Conservation (phyloP, 2,888 invertebrate species). For the Cephus runcator region DNA sequence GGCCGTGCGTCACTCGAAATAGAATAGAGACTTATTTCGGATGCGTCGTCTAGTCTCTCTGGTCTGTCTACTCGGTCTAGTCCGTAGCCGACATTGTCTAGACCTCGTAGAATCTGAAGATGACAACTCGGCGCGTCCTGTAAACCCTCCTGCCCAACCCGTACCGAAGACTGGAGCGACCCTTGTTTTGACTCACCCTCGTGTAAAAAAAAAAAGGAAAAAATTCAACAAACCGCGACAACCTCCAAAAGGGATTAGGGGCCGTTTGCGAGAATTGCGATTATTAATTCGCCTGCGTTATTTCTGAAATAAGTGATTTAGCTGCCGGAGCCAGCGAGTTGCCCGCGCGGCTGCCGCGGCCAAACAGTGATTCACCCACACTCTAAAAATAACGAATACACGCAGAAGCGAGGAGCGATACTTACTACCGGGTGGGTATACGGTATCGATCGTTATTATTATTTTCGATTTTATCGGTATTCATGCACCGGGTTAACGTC, state of each 20-base stretch:
- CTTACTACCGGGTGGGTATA: background rate
- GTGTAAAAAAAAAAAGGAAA: background rate
- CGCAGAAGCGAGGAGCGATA: conserved; percentile 4
- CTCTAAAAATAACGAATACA: conserved; percentile 57
- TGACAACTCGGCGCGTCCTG: background rate
- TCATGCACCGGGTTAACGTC: background rate
- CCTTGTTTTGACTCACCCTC: background rate
- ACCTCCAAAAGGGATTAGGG: background rate
- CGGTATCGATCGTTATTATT: background rate
- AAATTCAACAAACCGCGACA: background rate
- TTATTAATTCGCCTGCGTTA: conserved; percentile 60
- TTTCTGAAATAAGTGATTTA: conserved; percentile 62
- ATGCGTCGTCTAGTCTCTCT: conserved; percentile 52
- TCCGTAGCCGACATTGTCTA: conserved; percentile 51
- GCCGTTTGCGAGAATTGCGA: conserved; percentile 29
- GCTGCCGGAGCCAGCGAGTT: conserved; percentile 38
- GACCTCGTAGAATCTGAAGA: conserved; percentile 39
- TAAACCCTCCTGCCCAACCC: background rate
- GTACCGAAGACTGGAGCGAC: background rate
- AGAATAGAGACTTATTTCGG: conserved; percentile 57
- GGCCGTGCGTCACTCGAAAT: conserved; percentile 41
- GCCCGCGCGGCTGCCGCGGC: conserved; percentile 31
- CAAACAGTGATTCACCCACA: conserved; percentile 62
- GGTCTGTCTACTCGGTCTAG: conserved; percentile 52
- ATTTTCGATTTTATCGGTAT: background rate